Conservation (phyloP, 2,113 vertebrate genomes). For the Gila orcuttii region DNA sequence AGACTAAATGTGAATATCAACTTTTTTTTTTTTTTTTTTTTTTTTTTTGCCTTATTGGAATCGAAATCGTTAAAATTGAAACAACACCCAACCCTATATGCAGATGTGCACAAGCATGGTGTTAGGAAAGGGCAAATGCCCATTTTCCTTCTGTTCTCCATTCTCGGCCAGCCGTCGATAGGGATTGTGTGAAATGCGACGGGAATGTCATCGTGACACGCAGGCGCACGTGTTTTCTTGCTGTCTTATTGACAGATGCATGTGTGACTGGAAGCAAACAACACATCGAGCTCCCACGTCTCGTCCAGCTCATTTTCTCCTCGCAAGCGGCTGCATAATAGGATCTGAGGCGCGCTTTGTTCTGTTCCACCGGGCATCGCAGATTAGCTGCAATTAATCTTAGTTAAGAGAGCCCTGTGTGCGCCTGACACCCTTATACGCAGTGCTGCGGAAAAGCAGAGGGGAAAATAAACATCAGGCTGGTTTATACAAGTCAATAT, state of each 20-base stretch:
- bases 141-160: not conserved
- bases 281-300: constrained; percentile 5
- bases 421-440: constrained; percentile 52
- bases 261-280: constrained; percentile 46
- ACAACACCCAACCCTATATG: not conserved
- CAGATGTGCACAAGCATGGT: constrained; percentile 13
- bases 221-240: not conserved
- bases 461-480: constrained; percentile 31
- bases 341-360: constrained; percentile 49
- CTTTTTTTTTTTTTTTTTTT: too few species aligned
- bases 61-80: too few species aligned
- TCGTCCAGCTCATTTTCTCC: constrained; percentile 35
- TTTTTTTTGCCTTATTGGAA: too few species aligned
- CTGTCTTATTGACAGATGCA: constrained; percentile 42
- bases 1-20: too few species aligned
- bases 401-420: constrained; percentile 49
- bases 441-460: constrained; percentile 9
- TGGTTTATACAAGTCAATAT: constrained; percentile 18
- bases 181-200: constrained; percentile 28
- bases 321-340: constrained; percentile 37
- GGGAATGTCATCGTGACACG: not conserved
- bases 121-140: not conserved
- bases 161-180: not conserved
- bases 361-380: constrained; percentile 39
- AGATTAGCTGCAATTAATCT: constrained; percentile 51